Evolutionary conservation across 2,888 invertebrate genomes (phyloP), one percentile per base, ranked within the genome.

Genomic region (Hyles lineata): DNA sequence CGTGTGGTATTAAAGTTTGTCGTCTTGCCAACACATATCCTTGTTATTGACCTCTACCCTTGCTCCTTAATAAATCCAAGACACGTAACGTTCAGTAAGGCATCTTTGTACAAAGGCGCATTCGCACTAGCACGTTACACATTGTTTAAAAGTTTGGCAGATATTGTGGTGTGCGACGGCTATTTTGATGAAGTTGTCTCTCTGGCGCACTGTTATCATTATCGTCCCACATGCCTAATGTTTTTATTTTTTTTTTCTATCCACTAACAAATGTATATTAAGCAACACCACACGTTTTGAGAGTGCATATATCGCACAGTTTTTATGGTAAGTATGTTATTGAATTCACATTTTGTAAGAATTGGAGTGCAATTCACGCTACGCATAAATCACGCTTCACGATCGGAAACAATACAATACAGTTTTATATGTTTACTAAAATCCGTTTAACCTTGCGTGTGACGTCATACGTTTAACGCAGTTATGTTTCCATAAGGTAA

Each of bases 221-320:
- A 19, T 35, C 21, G 70, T 70, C 58, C 58, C 58, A 70, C 60
- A 43, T 25, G 43, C 60, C 70, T 70, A 70, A 70, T 23, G 70
- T 70, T 58, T 71, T 59, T 60, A 11, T 59, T 70, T n/a, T 17
- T 63, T 59, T 70, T 25, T 52, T 70, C 60, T 70, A 59, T 59
- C 60, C 60, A 71, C 70, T 71, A 71, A 71, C 70, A 59, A 59
- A 67, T 50, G 50, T 67, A 67, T 43, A 23, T 50, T 67, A 50
- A 50, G 21, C 67, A 50, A 63, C 43, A 67, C 21, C 23, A 67
- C 67, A 67, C 63, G 63, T 43, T 67, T 50, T 50, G 17, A 25
- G 43, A 21, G 43, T 67, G 50, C 21, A 67, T 19, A 55, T 19
- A 43, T 23, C 23, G 23, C 63, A 67, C 43, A 43, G 21, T 35